These are phyloP conservation scores for Pterobdella sp. DNA, from an alignment of 2,888 invertebrate species.

Conservation along the genomic window DNA sequence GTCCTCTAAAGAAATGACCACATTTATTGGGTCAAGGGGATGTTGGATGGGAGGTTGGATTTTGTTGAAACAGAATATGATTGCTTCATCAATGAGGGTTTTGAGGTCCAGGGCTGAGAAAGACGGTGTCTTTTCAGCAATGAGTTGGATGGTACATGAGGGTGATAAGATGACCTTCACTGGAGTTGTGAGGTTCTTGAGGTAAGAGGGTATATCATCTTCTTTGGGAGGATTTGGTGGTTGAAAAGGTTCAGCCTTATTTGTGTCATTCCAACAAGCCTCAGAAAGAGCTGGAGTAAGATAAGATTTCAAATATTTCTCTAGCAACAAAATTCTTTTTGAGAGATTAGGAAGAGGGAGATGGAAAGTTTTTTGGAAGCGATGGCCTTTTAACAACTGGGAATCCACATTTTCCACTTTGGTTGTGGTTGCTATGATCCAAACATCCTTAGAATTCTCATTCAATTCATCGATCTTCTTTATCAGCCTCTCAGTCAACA, in stretches of 20 bases:
- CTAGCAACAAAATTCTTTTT: not conserved
- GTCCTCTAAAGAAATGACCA: not conserved
- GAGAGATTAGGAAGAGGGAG: not conserved
- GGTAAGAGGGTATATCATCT: not conserved
- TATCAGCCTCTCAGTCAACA: not conserved
- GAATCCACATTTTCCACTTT: slow-evolving; percentile 15
- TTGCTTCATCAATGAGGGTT: not conserved
- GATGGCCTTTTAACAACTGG: not conserved
- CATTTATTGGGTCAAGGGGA: too few relatives aligned
- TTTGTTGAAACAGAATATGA: not conserved
- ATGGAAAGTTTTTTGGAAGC: slow-evolving; percentile 7
- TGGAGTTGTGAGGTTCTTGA: too few relatives aligned
- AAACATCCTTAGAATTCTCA: not conserved
- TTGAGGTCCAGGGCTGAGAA: not conserved
- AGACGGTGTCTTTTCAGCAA: not conserved
- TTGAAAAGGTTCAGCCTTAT: not conserved
- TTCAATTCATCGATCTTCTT: not conserved
- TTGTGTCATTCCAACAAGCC: not conserved
- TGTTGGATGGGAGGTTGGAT: not conserved
- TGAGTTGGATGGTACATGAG: not conserved
- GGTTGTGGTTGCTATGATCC: slow-evolving; percentile 9
- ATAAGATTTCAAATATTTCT: not conserved
- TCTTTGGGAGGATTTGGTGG: not conserved
- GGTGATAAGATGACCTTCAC: not conserved
- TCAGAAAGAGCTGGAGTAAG: too few relatives aligned